Base-by-base conservation (phyloP, 1,140 invertebrate species). In the Drosophila takahashii region DNA sequence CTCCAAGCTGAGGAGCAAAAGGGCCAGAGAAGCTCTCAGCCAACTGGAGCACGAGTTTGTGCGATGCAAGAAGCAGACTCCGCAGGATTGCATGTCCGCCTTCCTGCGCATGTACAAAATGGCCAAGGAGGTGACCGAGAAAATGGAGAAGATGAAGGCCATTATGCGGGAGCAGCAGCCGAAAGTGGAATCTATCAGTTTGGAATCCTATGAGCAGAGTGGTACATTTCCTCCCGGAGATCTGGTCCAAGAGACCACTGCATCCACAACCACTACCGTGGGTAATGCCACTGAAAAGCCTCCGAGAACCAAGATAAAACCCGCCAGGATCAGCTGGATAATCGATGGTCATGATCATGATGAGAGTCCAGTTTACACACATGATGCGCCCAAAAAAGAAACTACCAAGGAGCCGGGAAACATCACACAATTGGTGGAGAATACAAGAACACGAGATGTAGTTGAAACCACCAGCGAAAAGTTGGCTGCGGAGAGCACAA, bases 81-180 rank as follows among this genome's bases (percentile, higher is more conserved):
- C 77, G 0, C 52, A 84, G 16, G 77, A 90, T 32, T 92, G 90
- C 59, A 86, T 90, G 84, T 71, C 72, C 11, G 84, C 77, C 18
- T 91, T 92, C n/a, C 47, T 90, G 57, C 75, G 77, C 10, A 89
- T 92, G 77, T 92, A 91, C 42, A 72, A 90, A 9, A 77, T 92
- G 74, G 87, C 87, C 44, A 83, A 67, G 34, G 90, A 92, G 26
- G 79, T 92, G 6, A 80, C 77, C 42, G 81, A 91, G 44, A 91
- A 87, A 65, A 80, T 92, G 67, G 79, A 91, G 26, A 90, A 90
- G 62, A 92, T 92, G 90, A 80, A 83, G 61, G 76, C 65, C 1
- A 84, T 92, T 13, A 90, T 92, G 32, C 61, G 74, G 26, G 83
- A 77, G 10, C 85, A 78, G 44, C 66, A 72, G 37, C 74, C 76